phyloP scores from a whole-genome alignment of 2,113 vertebrate genomes.

The Nycticryphes semicollaris region DNA sequence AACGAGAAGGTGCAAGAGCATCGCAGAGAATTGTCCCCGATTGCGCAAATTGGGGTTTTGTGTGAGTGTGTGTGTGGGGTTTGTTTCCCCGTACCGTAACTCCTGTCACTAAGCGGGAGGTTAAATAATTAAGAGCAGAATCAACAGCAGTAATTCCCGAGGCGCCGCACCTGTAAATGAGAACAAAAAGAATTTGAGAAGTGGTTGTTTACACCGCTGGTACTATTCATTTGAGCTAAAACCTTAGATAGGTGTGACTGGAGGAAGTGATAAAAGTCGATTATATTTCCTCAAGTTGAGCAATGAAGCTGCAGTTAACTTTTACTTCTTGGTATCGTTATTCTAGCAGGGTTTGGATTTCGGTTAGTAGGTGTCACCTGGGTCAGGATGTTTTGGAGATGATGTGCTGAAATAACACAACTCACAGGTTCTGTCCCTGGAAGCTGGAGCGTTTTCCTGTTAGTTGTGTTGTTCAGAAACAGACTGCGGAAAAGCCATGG shows the following conservation, averaged over 20 bases:
- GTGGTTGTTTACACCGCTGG: background rate
- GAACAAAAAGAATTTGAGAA: background rate
- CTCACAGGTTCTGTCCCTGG: background rate
- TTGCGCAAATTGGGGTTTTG: background rate
- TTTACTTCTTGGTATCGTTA: rapidly evolving
- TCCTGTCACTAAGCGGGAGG: background rate
- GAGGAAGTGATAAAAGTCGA: background rate
- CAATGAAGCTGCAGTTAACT: background rate
- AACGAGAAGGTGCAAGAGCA: rapidly evolving
- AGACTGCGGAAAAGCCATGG: rapidly evolving
- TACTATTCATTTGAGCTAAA: rapidly evolving
- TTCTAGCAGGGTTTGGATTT: rapidly evolving
- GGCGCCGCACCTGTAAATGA: background rate
- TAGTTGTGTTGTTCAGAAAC: background rate
- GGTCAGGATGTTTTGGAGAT: background rate
- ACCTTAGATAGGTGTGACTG: background rate
- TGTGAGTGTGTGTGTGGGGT: rapidly evolving
- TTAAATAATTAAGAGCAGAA: background rate
- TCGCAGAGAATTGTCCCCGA: rapidly evolving
- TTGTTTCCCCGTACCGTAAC: background rate
- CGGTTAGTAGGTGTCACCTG: rapidly evolving
- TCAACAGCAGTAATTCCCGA: background rate
- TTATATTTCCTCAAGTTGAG: background rate
- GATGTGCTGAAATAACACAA: background rate
- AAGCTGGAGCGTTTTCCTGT: background rate